These are phyloP conservation scores for Hydrotaea cyrtoneurina DNA, from an alignment of 2,888 invertebrate species.

Conservation along the genomic window DNA sequence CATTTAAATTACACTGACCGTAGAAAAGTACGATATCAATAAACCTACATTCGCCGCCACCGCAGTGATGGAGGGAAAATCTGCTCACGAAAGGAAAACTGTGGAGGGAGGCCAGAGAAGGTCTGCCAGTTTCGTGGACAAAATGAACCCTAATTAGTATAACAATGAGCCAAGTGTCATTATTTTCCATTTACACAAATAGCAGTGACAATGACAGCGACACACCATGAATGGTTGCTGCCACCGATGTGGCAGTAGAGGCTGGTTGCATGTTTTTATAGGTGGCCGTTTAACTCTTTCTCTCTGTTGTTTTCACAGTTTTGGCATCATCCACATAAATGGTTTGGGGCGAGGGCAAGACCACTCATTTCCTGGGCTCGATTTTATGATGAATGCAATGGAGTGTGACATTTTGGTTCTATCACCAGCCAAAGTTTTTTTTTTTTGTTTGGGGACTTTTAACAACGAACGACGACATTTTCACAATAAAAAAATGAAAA, in stretches of 20 bases:
- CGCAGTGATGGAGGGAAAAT: too few species aligned
- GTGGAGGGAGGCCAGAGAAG: not conserved
- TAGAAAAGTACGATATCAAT: conserved; percentile 1
- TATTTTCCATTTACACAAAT: conserved; percentile 50
- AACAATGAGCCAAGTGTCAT: conserved; percentile 58
- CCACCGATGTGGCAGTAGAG: not conserved
- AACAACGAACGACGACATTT: too few species aligned
- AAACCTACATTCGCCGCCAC: not conserved
- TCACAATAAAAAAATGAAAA: too few species aligned
- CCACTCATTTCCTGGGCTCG: too few species aligned
- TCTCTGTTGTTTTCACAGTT: too few species aligned
- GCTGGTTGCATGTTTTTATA: conserved; percentile 26
- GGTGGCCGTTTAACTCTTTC: not conserved
- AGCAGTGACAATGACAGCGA: conserved; percentile 11
- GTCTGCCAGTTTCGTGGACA: conserved; percentile 1
- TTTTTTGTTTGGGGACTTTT: too few species aligned
- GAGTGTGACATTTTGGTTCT: too few species aligned
- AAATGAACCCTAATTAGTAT: conserved; percentile 57
- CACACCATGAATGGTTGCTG: too few species aligned
- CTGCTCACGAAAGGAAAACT: not conserved
- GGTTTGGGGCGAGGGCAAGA: too few species aligned
- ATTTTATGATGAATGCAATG: not conserved
- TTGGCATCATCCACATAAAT: too few species aligned
- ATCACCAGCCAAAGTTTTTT: too few species aligned
- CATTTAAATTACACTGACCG: not conserved